phyloP scores from a whole-genome alignment of 2,888 invertebrate genomes.

The Apotomis turbidana region DNA sequence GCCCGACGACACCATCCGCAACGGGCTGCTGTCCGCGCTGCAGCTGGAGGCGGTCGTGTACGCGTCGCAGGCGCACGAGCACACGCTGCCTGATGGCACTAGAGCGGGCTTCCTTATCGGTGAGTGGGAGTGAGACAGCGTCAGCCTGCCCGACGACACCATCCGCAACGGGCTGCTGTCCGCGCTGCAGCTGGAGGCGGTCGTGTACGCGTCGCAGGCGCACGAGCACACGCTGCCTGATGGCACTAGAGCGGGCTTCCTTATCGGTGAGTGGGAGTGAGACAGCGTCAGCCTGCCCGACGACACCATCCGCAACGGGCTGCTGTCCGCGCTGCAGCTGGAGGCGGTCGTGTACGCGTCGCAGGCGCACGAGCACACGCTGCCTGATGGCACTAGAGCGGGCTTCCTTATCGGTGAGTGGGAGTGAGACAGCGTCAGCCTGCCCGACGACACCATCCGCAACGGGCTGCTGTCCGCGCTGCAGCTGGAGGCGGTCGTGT shows the following conservation, averaged over 20 bases:
- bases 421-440: constrained; percentile 66
- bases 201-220: constrained; percentile 98
- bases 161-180: constrained; percentile 94
- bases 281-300: constrained; percentile 87
- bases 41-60: constrained; percentile 99
- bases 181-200: constrained; percentile 98
- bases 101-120: constrained; percentile 98
- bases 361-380: constrained; percentile 96
- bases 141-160: constrained; percentile 92
- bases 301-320: constrained; percentile 92
- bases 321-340: constrained; percentile 97
- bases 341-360: constrained; percentile 99
- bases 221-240: constrained; percentile 96
- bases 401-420: constrained; percentile 95
- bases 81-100: constrained; percentile 93
- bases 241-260: constrained; percentile 96
- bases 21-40: constrained; percentile 95
- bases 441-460: constrained; percentile 93
- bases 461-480: constrained; percentile 95
- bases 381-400: constrained; percentile 95
- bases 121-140: constrained; percentile 77
- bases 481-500: constrained; percentile 98
- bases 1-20: constrained; percentile 92
- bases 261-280: constrained; percentile 87
- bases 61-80: constrained; percentile 98